Evolutionary conservation across 2,113 vertebrate genomes (phyloP).

Genomic region (Ochotona curzoniae): DNA sequence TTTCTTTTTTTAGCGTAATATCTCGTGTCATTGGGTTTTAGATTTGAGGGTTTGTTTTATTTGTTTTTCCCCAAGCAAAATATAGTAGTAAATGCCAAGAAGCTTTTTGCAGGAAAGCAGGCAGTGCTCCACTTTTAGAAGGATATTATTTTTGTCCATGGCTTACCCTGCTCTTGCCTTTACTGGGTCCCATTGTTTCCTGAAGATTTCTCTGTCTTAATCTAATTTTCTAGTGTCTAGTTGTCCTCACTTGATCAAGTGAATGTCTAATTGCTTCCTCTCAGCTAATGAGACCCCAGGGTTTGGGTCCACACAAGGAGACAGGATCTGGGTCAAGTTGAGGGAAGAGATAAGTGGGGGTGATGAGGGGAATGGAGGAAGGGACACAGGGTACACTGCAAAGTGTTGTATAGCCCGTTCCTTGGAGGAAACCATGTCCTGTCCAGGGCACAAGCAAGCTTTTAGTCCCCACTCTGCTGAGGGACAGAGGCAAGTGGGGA

Average conservation of each 20-base stretch:
- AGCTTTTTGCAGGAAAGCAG: neutral
- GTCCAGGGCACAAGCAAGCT: neutral
- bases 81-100: neutral
- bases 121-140: neutral
- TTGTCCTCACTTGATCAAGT: neutral
- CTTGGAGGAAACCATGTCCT: neutral
- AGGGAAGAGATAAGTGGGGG: neutral
- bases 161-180: neutral
- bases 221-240: neutral
- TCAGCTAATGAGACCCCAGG: neutral
- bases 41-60: neutral
- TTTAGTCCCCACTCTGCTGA: neutral
- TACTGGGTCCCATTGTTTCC: neutral
- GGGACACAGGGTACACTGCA: too few species aligned
- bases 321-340: neutral
- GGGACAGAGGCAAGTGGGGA: too few species aligned
- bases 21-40: neutral
- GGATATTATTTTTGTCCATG: neutral
- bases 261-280: neutral
- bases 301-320: neutral
- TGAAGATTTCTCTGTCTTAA: neutral
- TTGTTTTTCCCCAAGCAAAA: neutral
- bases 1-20: neutral
- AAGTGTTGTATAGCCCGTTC: neutral
- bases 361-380: accelerated